A percentile compares a stretch with the other conserved stretches of the same genome.
These are phyloP conservation scores for Hephaestus fuliginosus DNA, from an alignment of 2,797 vertebrate genomes.

Conservation along the genomic window DNA sequence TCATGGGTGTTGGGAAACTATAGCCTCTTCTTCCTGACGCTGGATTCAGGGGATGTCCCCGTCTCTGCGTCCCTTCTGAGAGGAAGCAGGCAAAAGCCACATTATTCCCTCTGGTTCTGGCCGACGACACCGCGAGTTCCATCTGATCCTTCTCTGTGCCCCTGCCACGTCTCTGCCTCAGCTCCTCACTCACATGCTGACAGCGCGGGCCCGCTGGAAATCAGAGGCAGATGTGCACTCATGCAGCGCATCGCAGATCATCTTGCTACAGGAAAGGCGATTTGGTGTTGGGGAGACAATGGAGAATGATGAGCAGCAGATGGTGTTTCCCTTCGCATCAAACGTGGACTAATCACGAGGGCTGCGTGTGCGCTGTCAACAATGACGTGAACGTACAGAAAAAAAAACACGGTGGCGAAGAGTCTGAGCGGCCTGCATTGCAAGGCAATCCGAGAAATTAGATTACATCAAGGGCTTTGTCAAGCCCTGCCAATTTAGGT, in stretches of 20 bases:
- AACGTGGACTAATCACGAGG: conserved; percentile 23
- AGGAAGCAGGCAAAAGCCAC: conserved; percentile 70
- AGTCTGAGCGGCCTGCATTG: neutral
- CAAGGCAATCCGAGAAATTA: neutral
- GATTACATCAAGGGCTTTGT: conserved; percentile 8
- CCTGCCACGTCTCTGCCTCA: conserved; percentile 77
- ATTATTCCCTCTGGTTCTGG: conserved; percentile 68
- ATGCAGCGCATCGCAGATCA: conserved; percentile 43
- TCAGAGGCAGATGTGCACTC: conserved; percentile 79
- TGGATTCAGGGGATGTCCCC: conserved; percentile 57
- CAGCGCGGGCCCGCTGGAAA: conserved; percentile 69
- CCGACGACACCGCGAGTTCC: conserved; percentile 63
- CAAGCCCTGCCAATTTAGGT: neutral
- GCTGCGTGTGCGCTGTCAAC: conserved; percentile 1
- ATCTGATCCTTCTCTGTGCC: conserved; percentile 70
- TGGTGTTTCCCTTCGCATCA: conserved; percentile 40
- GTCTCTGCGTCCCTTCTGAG: conserved; percentile 44
- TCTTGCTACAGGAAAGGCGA: conserved; percentile 56
- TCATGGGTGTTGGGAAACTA: conserved; percentile 48
- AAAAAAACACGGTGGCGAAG: neutral
- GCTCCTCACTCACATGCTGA: conserved; percentile 63
- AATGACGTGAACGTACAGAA: conserved; percentile 11
- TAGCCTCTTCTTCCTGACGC: conserved; percentile 46
- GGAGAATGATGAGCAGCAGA: conserved; percentile 66
- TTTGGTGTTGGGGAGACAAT: conserved; percentile 60